Base-by-base conservation (phyloP, 2,113 vertebrate species). In the Sylvilagus bachmani region DNA sequence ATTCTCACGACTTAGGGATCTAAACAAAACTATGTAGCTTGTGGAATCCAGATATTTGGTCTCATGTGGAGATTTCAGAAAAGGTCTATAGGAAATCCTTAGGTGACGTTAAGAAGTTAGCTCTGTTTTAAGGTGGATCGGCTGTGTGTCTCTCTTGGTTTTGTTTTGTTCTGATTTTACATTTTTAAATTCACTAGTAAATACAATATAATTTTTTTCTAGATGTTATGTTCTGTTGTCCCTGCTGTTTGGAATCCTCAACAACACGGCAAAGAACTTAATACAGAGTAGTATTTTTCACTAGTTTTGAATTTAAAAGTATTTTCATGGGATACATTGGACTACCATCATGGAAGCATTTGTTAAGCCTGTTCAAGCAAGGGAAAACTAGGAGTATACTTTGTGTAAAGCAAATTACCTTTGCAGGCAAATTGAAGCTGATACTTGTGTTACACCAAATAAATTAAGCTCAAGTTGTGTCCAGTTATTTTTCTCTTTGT, bases 401-500 rank as follows among this genome's bases (percentile, higher is more conserved):
- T 33, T 77, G 73, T 83, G 38, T 74, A 67, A 89, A 92, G 49
- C 67, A 36, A 86, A 29, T 58, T 33, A 82, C 62, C 36, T 90
- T 87, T 31, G 49, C 6, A n/a, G 2, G 49, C 38, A 82, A 73
- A 83, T 13, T 75, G 31, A 70, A 90, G 11, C 22, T 53, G 33
- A 86, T 91, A 71, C 27, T n/a, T 74, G 6, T 33, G 53, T 22
- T 77, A 70, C 31, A 33, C 25, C 78, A 71, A 69, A 25, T 19
- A 73, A 2, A 0, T 25, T 36, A 49, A 49, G 13, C 10, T 87
- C 8, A 79, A 75, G 17, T 51, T 64, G 10, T 27, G 73, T 73
- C n/a, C 29, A 69, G 16, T 82, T 83, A 84, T 70, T 86, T 94
- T 91, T 55, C 78, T 77, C 24, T 80, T 29, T 62, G 19, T 67